Evolutionary conservation across 2,113 vertebrate genomes (phyloP).

Genomic region (Leptocoma aspasia): DNA sequence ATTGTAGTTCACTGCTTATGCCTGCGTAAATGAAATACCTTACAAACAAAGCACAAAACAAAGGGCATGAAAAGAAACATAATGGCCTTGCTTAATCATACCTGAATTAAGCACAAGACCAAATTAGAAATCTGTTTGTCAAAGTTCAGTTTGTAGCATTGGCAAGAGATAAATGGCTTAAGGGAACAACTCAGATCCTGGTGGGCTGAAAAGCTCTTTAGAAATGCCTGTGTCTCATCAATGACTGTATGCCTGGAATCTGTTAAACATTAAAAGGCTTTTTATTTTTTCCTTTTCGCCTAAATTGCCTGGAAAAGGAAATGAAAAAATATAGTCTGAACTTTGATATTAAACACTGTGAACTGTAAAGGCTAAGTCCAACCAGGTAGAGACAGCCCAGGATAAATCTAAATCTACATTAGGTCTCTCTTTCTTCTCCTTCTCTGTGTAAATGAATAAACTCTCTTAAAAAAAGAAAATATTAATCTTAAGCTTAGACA

Average conservation of each 20-base stretch:
- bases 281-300: background rate
- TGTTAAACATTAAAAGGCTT: background rate
- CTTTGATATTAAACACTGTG: slow-evolving; percentile 6
- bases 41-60: background rate
- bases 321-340: background rate
- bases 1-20: background rate
- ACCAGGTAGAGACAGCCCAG: background rate
- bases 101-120: background rate
- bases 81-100: background rate
- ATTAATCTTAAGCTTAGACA: background rate
- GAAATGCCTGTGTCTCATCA: background rate
- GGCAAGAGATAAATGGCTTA: background rate
- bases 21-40: background rate
- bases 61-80: background rate
- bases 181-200: background rate
- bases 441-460: background rate
- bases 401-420: background rate
- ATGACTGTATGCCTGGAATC: background rate
- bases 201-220: background rate
- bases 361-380: slow-evolving; percentile 10
- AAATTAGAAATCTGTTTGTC: background rate
- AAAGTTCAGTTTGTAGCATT: background rate
- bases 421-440: background rate
- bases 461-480: background rate
- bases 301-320: background rate